Evolutionary conservation across 2,888 invertebrate genomes (phyloP), one percentile per base, ranked within the genome.

Genomic region (Dioctria rufipes): DNA sequence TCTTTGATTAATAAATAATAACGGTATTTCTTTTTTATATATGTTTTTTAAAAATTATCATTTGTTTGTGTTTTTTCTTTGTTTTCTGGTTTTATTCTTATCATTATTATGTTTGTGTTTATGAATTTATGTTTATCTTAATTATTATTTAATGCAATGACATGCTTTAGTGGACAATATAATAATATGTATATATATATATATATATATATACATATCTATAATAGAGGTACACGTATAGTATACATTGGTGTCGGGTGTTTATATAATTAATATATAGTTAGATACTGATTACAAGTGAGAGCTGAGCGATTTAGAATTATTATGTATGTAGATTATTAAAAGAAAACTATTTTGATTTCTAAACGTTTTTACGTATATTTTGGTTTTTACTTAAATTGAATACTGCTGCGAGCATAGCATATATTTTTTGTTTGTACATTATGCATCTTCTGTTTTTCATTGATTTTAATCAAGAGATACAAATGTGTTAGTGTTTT

Each of bases 351-450:
- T 71, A 54, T 71, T 25, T 71, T 54, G 3, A 39, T 49, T 25
- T 25, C n/a, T 71, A 39, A 54, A 71, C 37, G 37, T 71, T 25
- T 25, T 71, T 71, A 71, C 71, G 71, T 71, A 71, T 71, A 71
- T 71, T 71, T 49, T 71, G 71, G 71, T 71, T 69, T 71, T 54
- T 67, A 25, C 71, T 71, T 71, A 71, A 11, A 39, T n/a, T 67
- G 49, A 67, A 67, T 25, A 25, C 25, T 25, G 25, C 25, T 25
- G 25, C 25, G 39, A 49, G n/a, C 46, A 43, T 67, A 67, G 11
- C 25, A 3, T 71, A 39, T 46, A 11, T 67, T 49, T 71, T 46
- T 71, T 39, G 11, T 71, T 54, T 0, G 2, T 69, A 51, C 40
- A 39, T n/a, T 3, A 63, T 63, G 11, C 63, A 25, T 39, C 5